Conservation (phyloP, 2,797 vertebrate species). For the Enteromius argenteus region DNA sequence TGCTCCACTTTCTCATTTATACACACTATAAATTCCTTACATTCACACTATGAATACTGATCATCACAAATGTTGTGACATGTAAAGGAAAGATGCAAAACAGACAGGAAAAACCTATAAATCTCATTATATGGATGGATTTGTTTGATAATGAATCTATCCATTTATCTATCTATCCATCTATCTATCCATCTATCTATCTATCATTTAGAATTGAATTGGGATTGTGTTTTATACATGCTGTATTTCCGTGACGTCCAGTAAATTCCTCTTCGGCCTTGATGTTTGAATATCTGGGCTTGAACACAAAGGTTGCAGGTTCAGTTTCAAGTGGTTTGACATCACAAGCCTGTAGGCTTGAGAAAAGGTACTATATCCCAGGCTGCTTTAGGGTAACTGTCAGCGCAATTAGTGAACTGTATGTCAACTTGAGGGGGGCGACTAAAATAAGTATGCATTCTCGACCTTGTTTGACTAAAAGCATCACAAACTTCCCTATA, state of each 20-base stretch:
- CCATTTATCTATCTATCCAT: no score
- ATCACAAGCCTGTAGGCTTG: neutral
- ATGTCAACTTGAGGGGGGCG: neutral
- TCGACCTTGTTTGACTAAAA: constrained; percentile 6
- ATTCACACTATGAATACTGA: constrained; percentile 24
- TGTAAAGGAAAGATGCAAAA: constrained; percentile 23
- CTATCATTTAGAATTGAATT: neutral
- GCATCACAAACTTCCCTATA: constrained; percentile 6
- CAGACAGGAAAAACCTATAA: neutral
- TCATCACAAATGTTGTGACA: constrained; percentile 29
- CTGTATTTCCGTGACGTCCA: neutral
- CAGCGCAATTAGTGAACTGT: constrained; percentile 31
- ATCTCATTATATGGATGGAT: neutral
- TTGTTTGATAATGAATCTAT: neutral
- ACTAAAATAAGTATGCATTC: neutral
- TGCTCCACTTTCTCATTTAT: constrained; percentile 69
- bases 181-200: no score
- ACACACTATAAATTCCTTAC: constrained; percentile 16
- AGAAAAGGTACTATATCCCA: constrained; percentile 5
- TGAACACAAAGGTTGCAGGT: constrained; percentile 2
- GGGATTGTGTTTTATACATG: neutral
- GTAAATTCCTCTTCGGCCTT: neutral
- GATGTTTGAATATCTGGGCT: neutral
- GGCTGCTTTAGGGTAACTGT: constrained; percentile 1
- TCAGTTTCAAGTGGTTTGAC: neutral